phyloP scores from a whole-genome alignment of 2,888 invertebrate genomes.

The Elmis aenea region DNA sequence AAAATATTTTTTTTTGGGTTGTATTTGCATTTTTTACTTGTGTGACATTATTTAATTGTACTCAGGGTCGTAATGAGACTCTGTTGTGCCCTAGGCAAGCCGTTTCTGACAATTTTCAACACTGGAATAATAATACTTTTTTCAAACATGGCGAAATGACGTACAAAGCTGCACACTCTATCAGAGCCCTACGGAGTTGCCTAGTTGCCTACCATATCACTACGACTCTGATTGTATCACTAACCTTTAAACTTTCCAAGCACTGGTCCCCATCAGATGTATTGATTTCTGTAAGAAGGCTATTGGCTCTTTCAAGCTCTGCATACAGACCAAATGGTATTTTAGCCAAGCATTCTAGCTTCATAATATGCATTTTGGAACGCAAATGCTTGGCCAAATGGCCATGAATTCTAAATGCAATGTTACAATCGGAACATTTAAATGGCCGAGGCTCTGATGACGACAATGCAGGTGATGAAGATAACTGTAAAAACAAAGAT shows the following conservation, averaged over 20 bases:
- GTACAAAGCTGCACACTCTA: not conserved
- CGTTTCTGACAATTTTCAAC: too few relatives aligned
- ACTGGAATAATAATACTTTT: slow-evolving; percentile 8
- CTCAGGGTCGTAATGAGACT: too few relatives aligned
- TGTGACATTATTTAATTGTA: too few relatives aligned
- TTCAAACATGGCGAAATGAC: not conserved
- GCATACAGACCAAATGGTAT: slow-evolving; percentile 92
- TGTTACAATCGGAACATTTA: slow-evolving; percentile 92
- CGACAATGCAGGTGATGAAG: slow-evolving; percentile 60
- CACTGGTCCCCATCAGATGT: slow-evolving; percentile 96
- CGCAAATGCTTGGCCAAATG: slow-evolving; percentile 95
- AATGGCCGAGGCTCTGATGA: slow-evolving; percentile 93
- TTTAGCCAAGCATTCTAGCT: slow-evolving; percentile 86
- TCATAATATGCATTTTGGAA: slow-evolving; percentile 94
- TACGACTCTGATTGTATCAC: slow-evolving; percentile 2
- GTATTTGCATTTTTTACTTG: too few relatives aligned
- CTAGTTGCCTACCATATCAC: not conserved
- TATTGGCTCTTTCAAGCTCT: slow-evolving; percentile 85
- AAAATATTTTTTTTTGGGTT: too few relatives aligned
- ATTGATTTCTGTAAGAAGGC: slow-evolving; percentile 89
- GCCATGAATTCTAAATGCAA: slow-evolving; percentile 94
- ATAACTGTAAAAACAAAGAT: slow-evolving; percentile 35
- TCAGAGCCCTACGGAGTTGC: not conserved
- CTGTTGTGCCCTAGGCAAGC: too few relatives aligned
- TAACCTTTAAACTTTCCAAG: slow-evolving; percentile 74